Evolutionary conservation across 2,113 vertebrate species (phyloP).

Genomic region (Deroptyus accipitrinus): DNA sequence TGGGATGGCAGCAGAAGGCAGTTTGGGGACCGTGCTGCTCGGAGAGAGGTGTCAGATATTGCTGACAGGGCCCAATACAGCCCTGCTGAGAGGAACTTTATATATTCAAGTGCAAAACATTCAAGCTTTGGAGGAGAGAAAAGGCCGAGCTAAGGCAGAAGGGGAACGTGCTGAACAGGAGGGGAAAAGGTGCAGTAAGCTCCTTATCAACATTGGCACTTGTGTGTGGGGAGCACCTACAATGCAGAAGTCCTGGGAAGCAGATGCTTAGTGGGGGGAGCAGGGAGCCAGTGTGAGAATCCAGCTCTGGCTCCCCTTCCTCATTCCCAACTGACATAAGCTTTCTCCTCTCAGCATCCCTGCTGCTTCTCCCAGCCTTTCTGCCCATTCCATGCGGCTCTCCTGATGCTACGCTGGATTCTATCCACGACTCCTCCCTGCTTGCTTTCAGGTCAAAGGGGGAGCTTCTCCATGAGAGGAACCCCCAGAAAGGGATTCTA

Average conservation of each 20-base stretch:
- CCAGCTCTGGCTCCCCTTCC: fast-evolving
- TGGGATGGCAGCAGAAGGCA: not conserved
- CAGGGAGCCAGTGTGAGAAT: not conserved
- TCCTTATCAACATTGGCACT: not conserved
- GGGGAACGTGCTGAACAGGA: not conserved
- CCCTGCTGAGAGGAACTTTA: not conserved
- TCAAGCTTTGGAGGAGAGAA: not conserved
- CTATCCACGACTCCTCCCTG: not conserved
- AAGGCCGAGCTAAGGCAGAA: constrained; percentile 57
- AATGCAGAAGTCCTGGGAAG: not conserved
- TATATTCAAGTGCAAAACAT: constrained; percentile 16
- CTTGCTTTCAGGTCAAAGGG: fast-evolving
- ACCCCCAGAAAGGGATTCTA: not conserved
- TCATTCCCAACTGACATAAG: fast-evolving
- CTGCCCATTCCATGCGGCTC: fast-evolving
- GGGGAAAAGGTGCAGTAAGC: not conserved
- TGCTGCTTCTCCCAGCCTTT: not conserved
- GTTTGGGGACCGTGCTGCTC: fast-evolving
- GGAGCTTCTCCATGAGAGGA: fast-evolving
- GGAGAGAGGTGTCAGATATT: not conserved
- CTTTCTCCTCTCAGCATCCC: not conserved
- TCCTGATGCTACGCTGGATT: not conserved
- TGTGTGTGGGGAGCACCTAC: constrained; percentile 17
- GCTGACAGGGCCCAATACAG: not conserved
- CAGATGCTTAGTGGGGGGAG: not conserved